phyloP scores from a whole-genome alignment of 2,888 invertebrate species.

The Apoderus coryli region DNA sequence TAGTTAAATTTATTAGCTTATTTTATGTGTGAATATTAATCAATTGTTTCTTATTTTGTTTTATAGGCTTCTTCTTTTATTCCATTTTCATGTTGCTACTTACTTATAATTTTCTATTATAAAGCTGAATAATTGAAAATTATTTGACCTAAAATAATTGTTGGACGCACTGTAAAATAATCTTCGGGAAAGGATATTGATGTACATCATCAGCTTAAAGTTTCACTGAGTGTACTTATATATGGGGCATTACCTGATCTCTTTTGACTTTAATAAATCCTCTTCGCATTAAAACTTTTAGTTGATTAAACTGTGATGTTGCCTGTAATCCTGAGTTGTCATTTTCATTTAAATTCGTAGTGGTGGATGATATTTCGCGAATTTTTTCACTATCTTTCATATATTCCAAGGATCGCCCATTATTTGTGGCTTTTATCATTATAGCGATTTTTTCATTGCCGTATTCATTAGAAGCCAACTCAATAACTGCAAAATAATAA shows the following conservation, averaged over 20 bases:
- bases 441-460: conserved; percentile 61
- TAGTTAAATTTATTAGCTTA: no score
- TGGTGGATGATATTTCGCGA: conserved; percentile 3
- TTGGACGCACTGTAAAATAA: no score
- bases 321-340: conserved; percentile 39
- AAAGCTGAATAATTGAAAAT: no score
- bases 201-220: no score
- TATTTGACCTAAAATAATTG: no score
- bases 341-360: conserved; percentile 4
- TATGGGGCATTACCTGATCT: conserved; percentile 57
- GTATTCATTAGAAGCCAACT: conserved; percentile 83
- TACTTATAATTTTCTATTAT: no score
- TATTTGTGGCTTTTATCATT: conserved; percentile 51
- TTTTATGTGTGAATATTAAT: no score
- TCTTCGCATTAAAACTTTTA: conserved; percentile 51
- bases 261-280: conserved; percentile 61
- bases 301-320: conserved; percentile 55
- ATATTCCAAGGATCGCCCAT: conserved; percentile 55
- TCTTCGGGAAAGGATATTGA: no score
- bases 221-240: no score
- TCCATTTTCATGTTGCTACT: no score
- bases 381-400: conserved; percentile 41
- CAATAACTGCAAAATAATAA: conserved; percentile 54
- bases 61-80: no score
- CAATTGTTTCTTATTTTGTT: no score